Evolutionary conservation across 2,888 invertebrate species (phyloP), one percentile per base, ranked within the genome.

Genomic region (Chaetoderma sp.): DNA sequence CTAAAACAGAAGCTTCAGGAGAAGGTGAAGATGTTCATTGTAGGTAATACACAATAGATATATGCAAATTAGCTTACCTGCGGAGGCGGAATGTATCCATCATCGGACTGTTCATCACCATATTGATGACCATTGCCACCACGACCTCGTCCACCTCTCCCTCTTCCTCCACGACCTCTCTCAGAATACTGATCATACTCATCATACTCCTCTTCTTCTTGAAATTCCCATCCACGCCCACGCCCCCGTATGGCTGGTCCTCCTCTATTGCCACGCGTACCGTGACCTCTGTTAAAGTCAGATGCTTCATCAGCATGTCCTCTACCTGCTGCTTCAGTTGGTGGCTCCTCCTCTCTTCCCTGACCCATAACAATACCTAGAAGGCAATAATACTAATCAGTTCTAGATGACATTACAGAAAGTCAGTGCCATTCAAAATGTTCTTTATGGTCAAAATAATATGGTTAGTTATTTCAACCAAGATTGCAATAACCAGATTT

Each of bases 151-250:
- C 58, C 60, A 13, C 50, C 61, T 36, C 62, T 49, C 23, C 64
- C 63, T 5, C 39, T 30, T 59, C 50, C 61, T 27, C 61, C 60
- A 27, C 56, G 54, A 10, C 62, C 66, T 21, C 59, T 52, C 54
- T 52, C 63, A 28, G 56, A 16, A 21, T 50, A 50, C 57, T 52
- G 49, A 32, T 23, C 16, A 33, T 32, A 36, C 60, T 55, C 8
- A 16, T 39, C 57, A 30, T 65, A 36, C 10, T 49, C 54, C n/a
- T 18, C 44, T 28, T 55, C 60, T 30, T 21, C 63, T 49, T 32
- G 49, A 18, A 4, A 42, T 33, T 54, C 66, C 18, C 49, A 23
- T 36, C 61, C 47, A n/a, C 64, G 33, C 52, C 44, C 56, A 32
- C 62, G 45, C 39, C 54, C 59, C 30, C 57, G n/a, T n/a, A n/a